phyloP scores from a whole-genome alignment of 2,888 invertebrate genomes.

The Imbricaverruca yamaguchii region DNA sequence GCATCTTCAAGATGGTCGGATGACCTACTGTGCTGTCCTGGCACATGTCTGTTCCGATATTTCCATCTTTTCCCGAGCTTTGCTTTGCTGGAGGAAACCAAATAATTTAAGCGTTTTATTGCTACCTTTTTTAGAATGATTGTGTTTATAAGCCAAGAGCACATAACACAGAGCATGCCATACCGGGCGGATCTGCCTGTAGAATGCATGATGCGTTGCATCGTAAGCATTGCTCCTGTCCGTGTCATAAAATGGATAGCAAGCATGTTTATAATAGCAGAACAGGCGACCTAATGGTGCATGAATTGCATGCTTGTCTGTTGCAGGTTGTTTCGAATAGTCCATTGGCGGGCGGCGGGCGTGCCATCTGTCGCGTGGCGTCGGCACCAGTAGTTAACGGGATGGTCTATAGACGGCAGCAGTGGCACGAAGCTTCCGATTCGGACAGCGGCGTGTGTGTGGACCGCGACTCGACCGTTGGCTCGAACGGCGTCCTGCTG shows the following conservation, averaged over 20 bases:
- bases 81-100: too few species aligned
- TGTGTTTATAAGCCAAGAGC: too few species aligned
- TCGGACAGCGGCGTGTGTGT: neutral
- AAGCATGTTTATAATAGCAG: too few species aligned
- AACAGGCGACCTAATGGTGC: neutral
- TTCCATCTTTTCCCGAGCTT: too few species aligned
- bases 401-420: neutral
- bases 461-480: conserved; percentile 3
- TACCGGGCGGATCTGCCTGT: neutral
- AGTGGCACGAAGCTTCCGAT: conserved; percentile 13
- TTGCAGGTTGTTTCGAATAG: conserved; percentile 8
- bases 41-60: too few species aligned
- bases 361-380: conserved; percentile 1
- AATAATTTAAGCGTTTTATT: too few species aligned
- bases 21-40: too few species aligned
- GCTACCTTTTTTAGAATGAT: too few species aligned
- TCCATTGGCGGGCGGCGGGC: neutral
- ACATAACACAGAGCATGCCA: neutral
- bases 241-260: too few species aligned
- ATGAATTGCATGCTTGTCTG: neutral
- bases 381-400: neutral
- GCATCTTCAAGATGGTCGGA: too few species aligned
- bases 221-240: too few species aligned
- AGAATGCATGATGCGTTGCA: too few species aligned
- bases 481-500: neutral